Evolutionary conservation across 2,113 vertebrate genomes (phyloP).

Genomic region (Sphaerodactylus townsendi): DNA sequence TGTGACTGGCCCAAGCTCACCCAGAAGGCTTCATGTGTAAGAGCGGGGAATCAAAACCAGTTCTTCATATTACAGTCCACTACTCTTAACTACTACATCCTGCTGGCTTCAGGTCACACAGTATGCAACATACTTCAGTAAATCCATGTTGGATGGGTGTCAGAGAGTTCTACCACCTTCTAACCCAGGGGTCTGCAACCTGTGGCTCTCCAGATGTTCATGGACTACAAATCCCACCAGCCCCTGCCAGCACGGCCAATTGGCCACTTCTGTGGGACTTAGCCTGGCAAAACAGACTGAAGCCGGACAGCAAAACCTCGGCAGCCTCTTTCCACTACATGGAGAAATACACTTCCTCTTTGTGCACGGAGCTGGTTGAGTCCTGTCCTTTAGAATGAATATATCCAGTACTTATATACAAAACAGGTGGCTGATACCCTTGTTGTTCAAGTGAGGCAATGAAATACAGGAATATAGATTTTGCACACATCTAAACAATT

Average conservation of each 20-base stretch:
- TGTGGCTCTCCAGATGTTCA: no score
- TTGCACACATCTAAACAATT: conserved; percentile 7
- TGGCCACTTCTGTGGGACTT: no score
- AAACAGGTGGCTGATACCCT: not conserved
- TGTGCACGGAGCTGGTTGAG: not conserved
- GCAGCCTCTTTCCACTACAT: not conserved
- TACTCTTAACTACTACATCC: no score
- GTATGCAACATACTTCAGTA: not conserved
- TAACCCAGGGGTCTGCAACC: no score
- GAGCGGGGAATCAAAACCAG: no score
- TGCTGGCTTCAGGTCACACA: no score
- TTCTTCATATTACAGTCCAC: no score
- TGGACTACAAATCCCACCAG: no score
- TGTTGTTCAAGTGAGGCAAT: conserved; percentile 13
- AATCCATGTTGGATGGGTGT: not conserved
- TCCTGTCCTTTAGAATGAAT: not conserved
- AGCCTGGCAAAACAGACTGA: not conserved
- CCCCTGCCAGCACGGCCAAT: no score
- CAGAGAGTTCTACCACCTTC: no score
- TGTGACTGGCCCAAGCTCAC: no score
- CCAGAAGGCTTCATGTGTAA: no score
- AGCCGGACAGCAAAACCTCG: not conserved
- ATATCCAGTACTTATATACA: not conserved
- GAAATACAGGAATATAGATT: not conserved
- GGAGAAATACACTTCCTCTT: not conserved